Percentiles rank a stretch among this genome's conserved stretches.
Conservation (phyloP, 2,888 invertebrate genomes). For the Cantharis rufa region DNA sequence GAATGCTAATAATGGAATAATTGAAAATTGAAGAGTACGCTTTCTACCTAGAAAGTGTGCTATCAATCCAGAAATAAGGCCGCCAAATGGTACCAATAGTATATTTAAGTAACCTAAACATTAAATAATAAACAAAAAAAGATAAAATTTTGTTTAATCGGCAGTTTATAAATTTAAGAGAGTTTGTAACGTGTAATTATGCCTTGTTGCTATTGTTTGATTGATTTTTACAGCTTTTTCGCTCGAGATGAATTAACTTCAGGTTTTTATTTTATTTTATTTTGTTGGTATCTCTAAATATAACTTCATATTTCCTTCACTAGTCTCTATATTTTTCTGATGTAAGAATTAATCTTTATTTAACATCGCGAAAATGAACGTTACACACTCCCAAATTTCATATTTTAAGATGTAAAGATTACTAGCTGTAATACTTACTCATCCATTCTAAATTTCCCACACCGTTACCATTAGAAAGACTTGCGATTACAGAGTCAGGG, state of each 20-base stretch:
- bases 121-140: background rate
- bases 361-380: background rate
- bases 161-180: background rate
- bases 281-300: too few relatives aligned
- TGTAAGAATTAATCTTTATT: too few relatives aligned
- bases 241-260: too few relatives aligned
- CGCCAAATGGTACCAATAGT: background rate
- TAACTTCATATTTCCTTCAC: too few relatives aligned
- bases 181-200: background rate
- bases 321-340: too few relatives aligned
- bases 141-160: background rate
- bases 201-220: too few relatives aligned
- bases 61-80: background rate
- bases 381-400: background rate
- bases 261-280: too few relatives aligned
- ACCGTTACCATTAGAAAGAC: background rate
- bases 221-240: too few relatives aligned
- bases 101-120: background rate
- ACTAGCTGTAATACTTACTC: background rate
- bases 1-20: background rate
- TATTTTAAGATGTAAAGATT: background rate
- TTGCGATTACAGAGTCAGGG: background rate
- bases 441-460: background rate
- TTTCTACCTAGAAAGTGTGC: background rate
- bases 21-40: background rate